Conservation (phyloP, 2,888 invertebrate species). For the Drosophila bunnanda region DNA sequence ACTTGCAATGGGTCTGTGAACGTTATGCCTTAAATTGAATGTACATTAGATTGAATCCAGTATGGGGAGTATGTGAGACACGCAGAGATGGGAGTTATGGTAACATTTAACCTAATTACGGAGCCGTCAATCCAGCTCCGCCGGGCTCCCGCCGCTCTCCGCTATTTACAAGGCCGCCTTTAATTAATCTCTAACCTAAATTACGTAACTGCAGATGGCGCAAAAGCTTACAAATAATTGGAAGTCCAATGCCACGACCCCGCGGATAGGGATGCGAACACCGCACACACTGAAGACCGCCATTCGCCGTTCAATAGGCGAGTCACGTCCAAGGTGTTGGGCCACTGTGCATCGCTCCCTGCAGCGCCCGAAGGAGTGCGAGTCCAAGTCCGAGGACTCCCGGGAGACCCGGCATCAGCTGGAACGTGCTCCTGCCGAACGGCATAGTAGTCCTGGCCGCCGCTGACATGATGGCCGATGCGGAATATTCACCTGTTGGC, state of each 20-base stretch:
- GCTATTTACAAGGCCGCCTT: constrained; percentile 73
- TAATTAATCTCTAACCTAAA: constrained; percentile 79
- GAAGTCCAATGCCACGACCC: constrained; percentile 54
- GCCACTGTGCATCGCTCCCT: constrained; percentile 49
- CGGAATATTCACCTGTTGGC: constrained; percentile 84
- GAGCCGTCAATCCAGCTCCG: constrained; percentile 52
- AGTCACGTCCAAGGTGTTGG: constrained; percentile 65
- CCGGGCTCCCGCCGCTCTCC: constrained; percentile 2
- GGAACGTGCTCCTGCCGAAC: constrained; percentile 53
- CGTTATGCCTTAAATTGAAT: constrained; percentile 26
- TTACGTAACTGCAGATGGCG: constrained; percentile 76
- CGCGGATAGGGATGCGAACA: constrained; percentile 1
- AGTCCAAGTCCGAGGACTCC: constrained; percentile 33
- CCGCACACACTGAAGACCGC: constrained; percentile 3
- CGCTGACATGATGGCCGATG: constrained; percentile 84
- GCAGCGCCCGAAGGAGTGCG: constrained; percentile 27
- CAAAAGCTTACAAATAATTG: constrained; percentile 78
- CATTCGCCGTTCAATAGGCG: constrained; percentile 58
- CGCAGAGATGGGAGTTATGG: constrained; percentile 39
- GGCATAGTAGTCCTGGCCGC: constrained; percentile 48
- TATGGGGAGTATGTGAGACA: constrained; percentile 44
- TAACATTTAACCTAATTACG: constrained; percentile 71
- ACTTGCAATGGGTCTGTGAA: constrained; percentile 62
- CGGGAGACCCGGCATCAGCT: constrained; percentile 63
- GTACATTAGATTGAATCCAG: constrained; percentile 36